These are phyloP conservation scores for Ophion obscuratus DNA, from an alignment of 2,888 invertebrate species.

Conservation along the genomic window DNA sequence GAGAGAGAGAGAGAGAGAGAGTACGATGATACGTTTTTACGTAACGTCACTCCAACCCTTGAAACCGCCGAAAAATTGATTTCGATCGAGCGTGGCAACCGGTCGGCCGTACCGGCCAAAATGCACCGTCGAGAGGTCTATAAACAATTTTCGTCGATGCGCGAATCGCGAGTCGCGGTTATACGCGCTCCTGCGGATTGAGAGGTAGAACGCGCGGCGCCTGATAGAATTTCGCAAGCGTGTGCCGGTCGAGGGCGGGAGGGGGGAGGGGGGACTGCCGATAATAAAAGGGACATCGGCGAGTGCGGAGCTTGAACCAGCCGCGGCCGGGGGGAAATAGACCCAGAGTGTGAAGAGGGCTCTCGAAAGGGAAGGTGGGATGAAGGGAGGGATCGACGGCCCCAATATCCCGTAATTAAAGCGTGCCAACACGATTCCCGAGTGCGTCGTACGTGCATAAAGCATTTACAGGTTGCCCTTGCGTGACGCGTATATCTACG, in stretches of 20 bases:
- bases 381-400: constrained; percentile 18
- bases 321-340: constrained; percentile 8
- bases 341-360: constrained; percentile 1
- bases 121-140: constrained; percentile 37
- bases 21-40: constrained; percentile 14
- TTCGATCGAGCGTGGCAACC: constrained; percentile 55
- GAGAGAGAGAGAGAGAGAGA: too few species aligned
- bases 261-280: background rate
- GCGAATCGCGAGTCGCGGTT: constrained; percentile 55
- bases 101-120: constrained; percentile 10
- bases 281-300: background rate
- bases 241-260: background rate
- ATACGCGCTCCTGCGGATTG: constrained; percentile 43
- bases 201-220: constrained; percentile 20
- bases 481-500: background rate
- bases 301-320: constrained; percentile 4
- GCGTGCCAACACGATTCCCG: constrained; percentile 50
- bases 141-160: constrained; percentile 62
- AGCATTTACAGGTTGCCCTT: constrained; percentile 12
- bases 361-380: background rate
- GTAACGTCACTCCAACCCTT: background rate
- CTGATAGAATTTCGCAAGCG: constrained; percentile 53
- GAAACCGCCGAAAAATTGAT: constrained; percentile 40
- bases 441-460: constrained; percentile 39
- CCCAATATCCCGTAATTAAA: constrained; percentile 59